Conservation (phyloP, 2,797 vertebrate genomes). For the Trachops cirrhosus region DNA sequence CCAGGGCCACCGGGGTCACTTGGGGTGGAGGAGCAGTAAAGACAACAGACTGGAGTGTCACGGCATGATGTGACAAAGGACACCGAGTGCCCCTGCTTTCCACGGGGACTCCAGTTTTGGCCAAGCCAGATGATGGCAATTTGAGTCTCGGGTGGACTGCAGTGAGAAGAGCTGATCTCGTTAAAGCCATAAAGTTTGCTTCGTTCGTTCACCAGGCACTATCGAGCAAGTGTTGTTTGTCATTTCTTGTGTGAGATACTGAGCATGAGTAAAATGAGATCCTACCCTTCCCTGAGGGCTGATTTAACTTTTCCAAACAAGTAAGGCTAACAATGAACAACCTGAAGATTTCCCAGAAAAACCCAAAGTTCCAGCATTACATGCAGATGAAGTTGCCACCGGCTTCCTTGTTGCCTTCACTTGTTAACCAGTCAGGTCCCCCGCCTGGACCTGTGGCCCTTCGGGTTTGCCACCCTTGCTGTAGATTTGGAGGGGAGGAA, state of each 20-base stretch:
- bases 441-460: background rate
- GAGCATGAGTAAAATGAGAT: background rate
- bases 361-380: background rate
- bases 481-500: background rate
- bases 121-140: background rate
- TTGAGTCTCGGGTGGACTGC: background rate
- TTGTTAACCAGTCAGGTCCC: fast-evolving
- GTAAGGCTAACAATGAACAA: background rate
- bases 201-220: background rate
- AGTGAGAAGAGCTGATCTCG: background rate
- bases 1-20: background rate
- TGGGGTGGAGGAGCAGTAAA: background rate
- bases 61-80: background rate
- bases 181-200: background rate
- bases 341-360: background rate
- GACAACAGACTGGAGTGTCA: background rate
- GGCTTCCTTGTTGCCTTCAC: background rate
- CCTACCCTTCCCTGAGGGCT: background rate
- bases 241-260: background rate
- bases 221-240: background rate
- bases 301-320: background rate
- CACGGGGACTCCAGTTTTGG: background rate
- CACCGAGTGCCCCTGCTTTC: background rate
- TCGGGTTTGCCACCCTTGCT: background rate
- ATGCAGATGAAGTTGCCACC: background rate